These are phyloP conservation scores for Bufotes viridis DNA, from an alignment of 2,797 vertebrate genomes.

Conservation along the genomic window DNA sequence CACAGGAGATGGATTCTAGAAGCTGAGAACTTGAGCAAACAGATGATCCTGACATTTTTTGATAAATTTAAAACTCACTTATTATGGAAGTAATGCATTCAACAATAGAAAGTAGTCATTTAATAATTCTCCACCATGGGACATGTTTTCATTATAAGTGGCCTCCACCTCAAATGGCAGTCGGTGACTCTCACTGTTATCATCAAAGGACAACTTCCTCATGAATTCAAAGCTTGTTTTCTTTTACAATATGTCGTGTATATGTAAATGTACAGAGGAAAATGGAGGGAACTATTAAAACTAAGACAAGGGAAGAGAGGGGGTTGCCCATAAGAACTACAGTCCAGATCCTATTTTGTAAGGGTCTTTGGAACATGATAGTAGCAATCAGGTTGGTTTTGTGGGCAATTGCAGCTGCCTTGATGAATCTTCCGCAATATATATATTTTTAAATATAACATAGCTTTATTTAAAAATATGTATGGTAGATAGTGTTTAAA, in stretches of 20 bases:
- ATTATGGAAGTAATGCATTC: neutral
- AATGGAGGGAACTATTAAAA: neutral
- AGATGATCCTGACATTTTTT: slow-evolving; percentile 31
- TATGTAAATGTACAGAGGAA: neutral
- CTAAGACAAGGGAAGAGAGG: neutral
- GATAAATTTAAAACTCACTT: slow-evolving; percentile 6
- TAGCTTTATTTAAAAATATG: too few species aligned
- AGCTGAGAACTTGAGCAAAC: slow-evolving; percentile 33
- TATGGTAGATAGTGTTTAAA: too few species aligned
- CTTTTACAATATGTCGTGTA: neutral
- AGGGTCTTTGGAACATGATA: too few species aligned
- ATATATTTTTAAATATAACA: too few species aligned
- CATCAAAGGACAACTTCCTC: neutral
- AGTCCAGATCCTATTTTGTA: too few species aligned
- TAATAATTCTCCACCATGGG: neutral
- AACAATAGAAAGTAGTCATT: neutral
- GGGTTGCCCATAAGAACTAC: neutral
- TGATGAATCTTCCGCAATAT: too few species aligned
- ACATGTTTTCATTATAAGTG: neutral
- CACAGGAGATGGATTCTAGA: slow-evolving; percentile 11
- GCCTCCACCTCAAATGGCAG: neutral
- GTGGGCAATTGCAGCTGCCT: neutral
- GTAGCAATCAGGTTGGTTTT: too few species aligned
- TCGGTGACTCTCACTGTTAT: neutral
- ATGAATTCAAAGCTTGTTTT: neutral